Conservation (phyloP, 2,797 vertebrate genomes). For the Hylomyscus alleni region DNA sequence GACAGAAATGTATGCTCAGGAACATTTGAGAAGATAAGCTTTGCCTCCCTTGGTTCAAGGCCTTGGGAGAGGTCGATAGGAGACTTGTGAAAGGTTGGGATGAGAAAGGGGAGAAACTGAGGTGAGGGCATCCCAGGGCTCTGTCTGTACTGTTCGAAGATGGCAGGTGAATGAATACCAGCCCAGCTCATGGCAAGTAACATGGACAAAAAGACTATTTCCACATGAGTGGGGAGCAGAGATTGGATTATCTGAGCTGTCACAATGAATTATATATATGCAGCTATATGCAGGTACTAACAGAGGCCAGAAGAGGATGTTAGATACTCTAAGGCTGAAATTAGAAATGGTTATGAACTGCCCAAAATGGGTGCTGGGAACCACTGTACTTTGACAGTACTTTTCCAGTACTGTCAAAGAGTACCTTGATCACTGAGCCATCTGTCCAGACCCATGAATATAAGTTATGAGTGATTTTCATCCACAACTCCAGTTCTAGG, state of each 20-base stretch:
- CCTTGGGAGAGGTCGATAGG: not conserved
- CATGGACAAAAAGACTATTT: not conserved
- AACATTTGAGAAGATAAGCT: conserved; percentile 32
- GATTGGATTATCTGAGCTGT: not conserved
- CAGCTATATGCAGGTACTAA: too few species aligned
- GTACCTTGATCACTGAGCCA: not conserved
- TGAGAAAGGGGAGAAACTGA: not conserved
- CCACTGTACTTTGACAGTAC: too few species aligned
- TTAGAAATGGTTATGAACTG: not conserved
- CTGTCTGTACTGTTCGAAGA: not conserved
- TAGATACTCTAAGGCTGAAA: not conserved
- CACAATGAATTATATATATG: too few species aligned
- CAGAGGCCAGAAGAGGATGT: not conserved
- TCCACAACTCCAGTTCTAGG: not conserved
- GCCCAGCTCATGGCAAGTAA: not conserved
- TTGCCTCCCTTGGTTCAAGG: not conserved
- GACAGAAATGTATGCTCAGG: not conserved
- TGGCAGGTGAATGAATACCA: not conserved
- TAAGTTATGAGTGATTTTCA: not conserved
- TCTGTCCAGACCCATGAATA: not conserved
- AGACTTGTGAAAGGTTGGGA: not conserved
- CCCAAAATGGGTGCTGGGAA: not conserved
- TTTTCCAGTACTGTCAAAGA: not conserved
- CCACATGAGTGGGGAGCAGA: conserved; percentile 5
- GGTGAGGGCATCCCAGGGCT: not conserved